Conservation (phyloP, 2,113 vertebrate genomes). For the Zosterops borbonicus region DNA sequence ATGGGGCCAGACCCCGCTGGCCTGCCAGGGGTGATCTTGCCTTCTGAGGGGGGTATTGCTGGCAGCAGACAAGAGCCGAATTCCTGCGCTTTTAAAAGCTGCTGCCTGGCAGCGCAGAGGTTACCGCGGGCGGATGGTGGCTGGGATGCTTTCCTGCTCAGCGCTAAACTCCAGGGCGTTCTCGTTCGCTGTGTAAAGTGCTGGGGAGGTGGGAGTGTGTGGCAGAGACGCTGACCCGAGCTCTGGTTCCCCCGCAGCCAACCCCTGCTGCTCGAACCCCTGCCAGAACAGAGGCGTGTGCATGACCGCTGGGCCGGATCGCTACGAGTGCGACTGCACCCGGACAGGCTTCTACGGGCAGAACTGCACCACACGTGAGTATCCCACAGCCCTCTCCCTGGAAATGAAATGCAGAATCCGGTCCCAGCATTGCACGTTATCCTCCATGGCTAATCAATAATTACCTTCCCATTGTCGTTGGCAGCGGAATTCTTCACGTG, state of each 20-base stretch:
- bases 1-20: not conserved
- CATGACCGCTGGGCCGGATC: conserved; percentile 72
- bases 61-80: not conserved
- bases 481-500: conserved; percentile 90
- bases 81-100: not conserved
- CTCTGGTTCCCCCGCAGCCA: conserved; percentile 71
- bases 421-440: not conserved
- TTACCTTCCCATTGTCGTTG: not conserved
- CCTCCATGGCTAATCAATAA: not conserved
- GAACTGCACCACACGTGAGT: conserved; percentile 90
- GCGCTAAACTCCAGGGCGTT: fast-evolving
- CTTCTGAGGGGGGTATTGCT: not conserved
- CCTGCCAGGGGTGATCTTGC: not conserved
- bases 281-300: conserved; percentile 93
- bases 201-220: no score
- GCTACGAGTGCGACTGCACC: conserved; percentile 92
- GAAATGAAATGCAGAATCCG: fast-evolving
- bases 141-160: not conserved
- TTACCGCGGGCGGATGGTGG: not conserved
- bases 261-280: conserved; percentile 91
- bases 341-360: conserved; percentile 88
- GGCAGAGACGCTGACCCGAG: fast-evolving
- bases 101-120: not conserved
- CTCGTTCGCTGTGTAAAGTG: fast-evolving
- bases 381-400: no score